These are phyloP conservation scores for Pelecanoides urinatrix DNA, from an alignment of 2,113 vertebrate genomes.

Conservation along the genomic window DNA sequence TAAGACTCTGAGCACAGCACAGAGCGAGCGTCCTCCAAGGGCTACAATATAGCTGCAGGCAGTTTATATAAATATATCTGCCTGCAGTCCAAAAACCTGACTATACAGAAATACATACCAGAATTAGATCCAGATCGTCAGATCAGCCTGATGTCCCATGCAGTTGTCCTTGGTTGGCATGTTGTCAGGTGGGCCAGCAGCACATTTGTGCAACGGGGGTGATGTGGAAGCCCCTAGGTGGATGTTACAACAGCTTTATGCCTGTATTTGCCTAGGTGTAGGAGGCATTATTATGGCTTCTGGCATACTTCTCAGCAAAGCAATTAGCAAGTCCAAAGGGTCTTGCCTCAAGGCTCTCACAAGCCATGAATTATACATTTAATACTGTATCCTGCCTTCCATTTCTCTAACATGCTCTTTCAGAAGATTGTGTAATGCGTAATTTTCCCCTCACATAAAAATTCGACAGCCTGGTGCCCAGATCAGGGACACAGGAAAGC, in stretches of 20 bases:
- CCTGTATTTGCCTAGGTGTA: not conserved
- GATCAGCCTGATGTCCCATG: not conserved
- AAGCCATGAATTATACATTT: slow-evolving; percentile 34
- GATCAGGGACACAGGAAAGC: not conserved
- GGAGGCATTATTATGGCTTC: slow-evolving; percentile 4
- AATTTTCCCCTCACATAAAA: not conserved
- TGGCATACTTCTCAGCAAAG: slow-evolving; percentile 32
- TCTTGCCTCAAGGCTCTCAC: slow-evolving; percentile 24
- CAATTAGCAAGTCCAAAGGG: slow-evolving; percentile 20
- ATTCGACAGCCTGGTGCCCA: not conserved
- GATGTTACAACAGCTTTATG: not conserved
- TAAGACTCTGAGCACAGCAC: not conserved
- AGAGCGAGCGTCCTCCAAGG: not conserved
- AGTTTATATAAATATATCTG: not conserved
- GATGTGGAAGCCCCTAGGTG: not conserved
- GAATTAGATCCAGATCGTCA: not conserved
- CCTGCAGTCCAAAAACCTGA: not conserved
- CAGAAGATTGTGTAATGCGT: not conserved
- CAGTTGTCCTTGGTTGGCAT: not conserved
- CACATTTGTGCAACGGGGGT: not conserved
- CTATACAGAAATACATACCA: not conserved
- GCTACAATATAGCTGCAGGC: not conserved
- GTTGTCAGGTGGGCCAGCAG: not conserved
- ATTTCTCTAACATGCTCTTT: not conserved
- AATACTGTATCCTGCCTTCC: not conserved